Evolutionary conservation across 1,140 invertebrate genomes (phyloP), one percentile per base, ranked within the genome.

Genomic region (Lordiphosa collinella): DNA sequence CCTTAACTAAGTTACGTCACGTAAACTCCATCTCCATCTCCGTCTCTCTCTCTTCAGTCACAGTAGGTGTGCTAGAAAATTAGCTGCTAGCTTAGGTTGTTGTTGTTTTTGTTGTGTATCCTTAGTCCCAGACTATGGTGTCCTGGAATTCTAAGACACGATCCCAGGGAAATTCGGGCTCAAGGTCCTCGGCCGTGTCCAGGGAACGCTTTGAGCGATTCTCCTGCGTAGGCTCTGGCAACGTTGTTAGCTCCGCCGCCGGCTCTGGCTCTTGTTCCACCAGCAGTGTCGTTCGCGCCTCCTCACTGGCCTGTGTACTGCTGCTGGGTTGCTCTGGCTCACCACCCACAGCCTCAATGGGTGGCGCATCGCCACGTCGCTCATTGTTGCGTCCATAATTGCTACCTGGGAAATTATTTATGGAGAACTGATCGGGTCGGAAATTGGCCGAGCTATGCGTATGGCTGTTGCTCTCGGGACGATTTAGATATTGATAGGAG

Each of bases 331-430:
- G 34, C 48, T 35, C 61, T 58, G n/a, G n/a, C n/a, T 29, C 68
- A 38, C 36, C 60, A 31, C 52, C 52, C 12, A 60, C 66, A n/a
- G 84, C 87, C 46, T 85, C 87, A 37, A 87, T 88, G 2, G 79
- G 68, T 12, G 82, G 68, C 51, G 71, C 22, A 31, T 87, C 80
- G 13, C 84, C 85, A 11, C 87, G 82, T 35, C 87, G 46, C 62
- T 88, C 87, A 47, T 88, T 88, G 60, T 87, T 87, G 37, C 86
- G 72, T 40, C 87, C 78, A 31, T 88, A 88, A 52, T 87, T 88
- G 54, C 70, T 85, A 48, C 82, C 70, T 4, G 66, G 76, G 57
- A 88, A 88, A 47, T 85, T 78, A 49, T 76, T 87, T 2, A 88
- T 74, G 2, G 76, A 50, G 36, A 85, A 74, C 40, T 84, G 73